Conservation (phyloP, 1,140 invertebrate species). For the Branchinecta lynchi region DNA sequence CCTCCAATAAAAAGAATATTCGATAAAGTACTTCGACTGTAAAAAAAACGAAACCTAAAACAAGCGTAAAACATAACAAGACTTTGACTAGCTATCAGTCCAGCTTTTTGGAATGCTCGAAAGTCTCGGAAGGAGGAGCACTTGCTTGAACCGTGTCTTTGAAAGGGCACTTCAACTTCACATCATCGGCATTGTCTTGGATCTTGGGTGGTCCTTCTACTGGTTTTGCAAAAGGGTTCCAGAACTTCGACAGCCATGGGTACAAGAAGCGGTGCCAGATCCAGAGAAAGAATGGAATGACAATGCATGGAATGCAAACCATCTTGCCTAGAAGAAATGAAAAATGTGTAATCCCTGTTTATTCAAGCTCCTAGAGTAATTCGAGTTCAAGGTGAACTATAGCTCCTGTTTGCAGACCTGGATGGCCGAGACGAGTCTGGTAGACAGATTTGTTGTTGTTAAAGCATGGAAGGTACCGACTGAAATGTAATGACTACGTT, state of each 20-base stretch:
- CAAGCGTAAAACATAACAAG: too few species aligned
- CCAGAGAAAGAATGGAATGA: slow-evolving; percentile 52
- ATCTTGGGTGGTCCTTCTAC: background rate
- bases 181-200: background rate
- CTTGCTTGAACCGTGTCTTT: background rate
- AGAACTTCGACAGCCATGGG: slow-evolving; percentile 49
- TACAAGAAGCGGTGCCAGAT: slow-evolving; percentile 60
- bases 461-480: too few species aligned
- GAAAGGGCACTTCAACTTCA: background rate
- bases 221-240: slow-evolving; percentile 49
- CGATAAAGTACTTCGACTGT: too few species aligned
- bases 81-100: slow-evolving; percentile 1
- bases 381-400: too few species aligned
- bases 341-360: background rate
- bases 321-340: slow-evolving; percentile 32
- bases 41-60: too few species aligned
- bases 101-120: background rate
- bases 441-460: too few species aligned
- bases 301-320: slow-evolving; percentile 61
- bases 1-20: too few species aligned
- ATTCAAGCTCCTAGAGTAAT: too few species aligned
- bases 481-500: too few species aligned
- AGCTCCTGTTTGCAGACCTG: too few species aligned
- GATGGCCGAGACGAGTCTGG: too few species aligned
- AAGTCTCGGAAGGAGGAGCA: background rate